These are phyloP conservation scores for Apodemus agrarius DNA, from an alignment of 2,797 vertebrate genomes.

Conservation along the genomic window DNA sequence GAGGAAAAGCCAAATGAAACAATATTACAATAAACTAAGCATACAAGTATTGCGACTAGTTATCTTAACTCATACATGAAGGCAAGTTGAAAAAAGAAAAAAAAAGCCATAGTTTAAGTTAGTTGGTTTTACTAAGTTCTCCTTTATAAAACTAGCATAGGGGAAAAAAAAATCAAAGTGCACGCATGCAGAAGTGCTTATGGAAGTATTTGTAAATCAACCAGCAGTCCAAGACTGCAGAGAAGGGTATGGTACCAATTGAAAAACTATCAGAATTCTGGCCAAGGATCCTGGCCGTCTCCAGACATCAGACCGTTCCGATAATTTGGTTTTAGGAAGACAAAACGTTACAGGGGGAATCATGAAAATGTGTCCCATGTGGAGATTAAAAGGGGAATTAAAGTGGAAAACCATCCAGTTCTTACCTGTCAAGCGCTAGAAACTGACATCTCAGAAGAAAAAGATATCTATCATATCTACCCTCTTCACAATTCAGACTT, in stretches of 20 bases:
- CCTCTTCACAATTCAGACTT: conserved; percentile 25
- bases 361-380: conserved; percentile 72
- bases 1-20: conserved; percentile 10
- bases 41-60: neutral
- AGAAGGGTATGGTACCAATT: conserved; percentile 70
- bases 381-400: conserved; percentile 71
- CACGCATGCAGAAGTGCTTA: conserved; percentile 1
- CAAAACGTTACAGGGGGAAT: conserved; percentile 64
- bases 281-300: conserved; percentile 65
- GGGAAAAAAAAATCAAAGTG: neutral
- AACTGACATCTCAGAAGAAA: conserved; percentile 46
- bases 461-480: neutral
- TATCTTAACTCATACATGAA: neutral
- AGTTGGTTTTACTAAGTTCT: conserved; percentile 2
- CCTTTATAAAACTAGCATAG: neutral
- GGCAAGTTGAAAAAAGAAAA: neutral
- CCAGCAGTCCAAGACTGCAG: conserved; percentile 46
- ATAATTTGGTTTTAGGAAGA: conserved; percentile 68
- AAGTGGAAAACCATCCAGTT: conserved; percentile 61
- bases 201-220: conserved; percentile 52
- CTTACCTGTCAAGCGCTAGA: conserved; percentile 59
- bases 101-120: neutral
- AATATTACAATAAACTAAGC: neutral
- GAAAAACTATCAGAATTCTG: conserved; percentile 65
- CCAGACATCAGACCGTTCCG: conserved; percentile 64